Conservation (phyloP, 2,888 invertebrate genomes). For the Lamellibrachia satsuma region DNA sequence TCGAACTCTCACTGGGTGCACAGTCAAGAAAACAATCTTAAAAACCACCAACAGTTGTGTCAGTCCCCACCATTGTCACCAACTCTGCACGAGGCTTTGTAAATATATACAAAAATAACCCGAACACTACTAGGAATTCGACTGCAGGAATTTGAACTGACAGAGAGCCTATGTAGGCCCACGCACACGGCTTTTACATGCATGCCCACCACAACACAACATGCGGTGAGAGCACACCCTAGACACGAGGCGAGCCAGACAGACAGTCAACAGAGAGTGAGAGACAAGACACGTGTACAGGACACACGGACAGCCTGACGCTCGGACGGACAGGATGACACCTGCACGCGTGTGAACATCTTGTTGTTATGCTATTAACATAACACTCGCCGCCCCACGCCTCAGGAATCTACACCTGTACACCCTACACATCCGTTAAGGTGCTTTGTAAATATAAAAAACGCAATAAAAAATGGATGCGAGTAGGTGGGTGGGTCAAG, state of each 20-base stretch:
- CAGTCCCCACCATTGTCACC: not conserved
- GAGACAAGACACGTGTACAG: not conserved
- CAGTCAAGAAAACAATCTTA: not conserved
- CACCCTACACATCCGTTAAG: not conserved
- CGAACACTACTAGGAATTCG: not conserved
- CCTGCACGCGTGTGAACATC: not conserved
- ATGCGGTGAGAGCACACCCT: not conserved
- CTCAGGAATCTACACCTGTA: not conserved
- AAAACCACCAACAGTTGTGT: not conserved
- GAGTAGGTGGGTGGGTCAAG: not conserved
- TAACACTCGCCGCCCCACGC: not conserved
- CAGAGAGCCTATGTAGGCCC: not conserved
- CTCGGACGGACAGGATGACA: not conserved
- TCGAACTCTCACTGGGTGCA: not conserved
- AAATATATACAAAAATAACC: not conserved
- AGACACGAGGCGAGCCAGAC: not conserved
- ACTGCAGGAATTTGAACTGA: not conserved
- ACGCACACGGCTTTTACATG: not conserved
- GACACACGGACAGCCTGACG: not conserved
- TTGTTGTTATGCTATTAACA: not conserved
- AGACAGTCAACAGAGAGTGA: not conserved
- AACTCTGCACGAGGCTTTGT: not conserved
- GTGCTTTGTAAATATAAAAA: no score
- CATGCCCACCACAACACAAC: not conserved
- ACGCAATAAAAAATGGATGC: not conserved